Evolutionary conservation across 2,797 vertebrate genomes (phyloP), one percentile per base, ranked within the genome.

Genomic region (Peromyscus attwateri): DNA sequence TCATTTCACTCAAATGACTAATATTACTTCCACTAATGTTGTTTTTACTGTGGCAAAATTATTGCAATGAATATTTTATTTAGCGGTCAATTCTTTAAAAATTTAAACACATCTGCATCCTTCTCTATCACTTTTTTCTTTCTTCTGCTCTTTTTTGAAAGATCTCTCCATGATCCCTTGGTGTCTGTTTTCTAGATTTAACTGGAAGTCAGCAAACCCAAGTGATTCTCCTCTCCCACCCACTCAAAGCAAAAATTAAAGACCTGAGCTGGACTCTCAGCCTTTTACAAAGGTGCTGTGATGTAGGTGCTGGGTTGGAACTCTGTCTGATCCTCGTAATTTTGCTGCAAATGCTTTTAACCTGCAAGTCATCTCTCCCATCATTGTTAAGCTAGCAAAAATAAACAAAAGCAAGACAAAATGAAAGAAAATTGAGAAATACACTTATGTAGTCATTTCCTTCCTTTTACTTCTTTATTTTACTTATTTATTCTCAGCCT

Each of bases 21-120:
- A 0, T 79, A 37, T 3, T 85, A 79, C 3, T 90, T 49, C 81
- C 46, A 6, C 46, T 84, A 71, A 85, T 71, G 4, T 1, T 57
- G 1, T 43, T 77, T 16, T 68, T 71, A 52, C 3, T 75, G 1
- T 55, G 6, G 17, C 1, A 87, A 84, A 75, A 40, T 14, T 81
- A 85, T 77, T 95, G 95, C 17, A 75, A 34, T 85, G 52, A 49
- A 66, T 75, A 82, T 34, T 92, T 34, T 34, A 34, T 71, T 91
- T 62, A 73, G 10, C 23, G 0, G 0, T 4, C 0, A 73, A 9
- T 73, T 82, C 19, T 83, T 70, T 83, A 7, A 37, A 84, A 68
- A 62, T n/a, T 31, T n/a, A 34, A 80, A 25, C 37, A 25, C 14
- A 37, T n/a, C 10, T 57, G 34, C n/a, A 81, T 25, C 52, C 8